Base-by-base conservation (phyloP, 2,797 vertebrate genomes). In the Chromis chromis region DNA sequence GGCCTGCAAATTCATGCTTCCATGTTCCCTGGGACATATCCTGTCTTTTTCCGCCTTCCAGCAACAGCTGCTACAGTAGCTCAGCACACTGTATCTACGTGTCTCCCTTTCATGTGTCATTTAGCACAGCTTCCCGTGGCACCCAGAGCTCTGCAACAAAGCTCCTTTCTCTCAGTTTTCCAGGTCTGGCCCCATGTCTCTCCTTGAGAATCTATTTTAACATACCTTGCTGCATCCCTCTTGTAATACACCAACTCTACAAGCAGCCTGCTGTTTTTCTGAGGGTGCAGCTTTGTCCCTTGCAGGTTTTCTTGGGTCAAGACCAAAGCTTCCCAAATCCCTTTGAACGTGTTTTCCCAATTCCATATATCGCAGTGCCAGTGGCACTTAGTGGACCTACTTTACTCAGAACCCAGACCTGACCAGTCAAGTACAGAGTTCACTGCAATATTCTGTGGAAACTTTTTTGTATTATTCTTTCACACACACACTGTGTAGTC, bases 301-400 rank as follows among this genome's bases (percentile, higher is more conserved):
- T 0, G 9, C 66, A 56, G 73, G 74, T 72, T 84, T 78, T 86
- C 74, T 81, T 62, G 56, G 73, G 74, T 84, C 79, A 76, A 75
- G 61, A 85, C 82, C 79, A 85, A 88, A 89, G 82, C 75, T 57
- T 70, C 39, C 57, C 24, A 54, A 65, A 65, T 82, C 73, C 31
- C 33, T 84, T 88, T 85, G 74, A 82, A 86, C 74, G 54, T 75
- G 46, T 71, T 85, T 87, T 71, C 68, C 76, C 76, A 81, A 65
- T 81, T 79, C 71, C 22, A 56, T 52, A 10, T 69, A 79, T 67
- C 49, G 11, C 33, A 76, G 76, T 55, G 70, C 74, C 74, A 65
- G 67, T 54, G 65, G 59, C 72, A 39, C 59, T 31, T 16, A 3
- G 56, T 62, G 53, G 57, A 39, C 33, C 63, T 70, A 50, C 61